Evolutionary conservation across 2,113 vertebrate genomes (phyloP).

Genomic region (Embiotoca jacksoni): DNA sequence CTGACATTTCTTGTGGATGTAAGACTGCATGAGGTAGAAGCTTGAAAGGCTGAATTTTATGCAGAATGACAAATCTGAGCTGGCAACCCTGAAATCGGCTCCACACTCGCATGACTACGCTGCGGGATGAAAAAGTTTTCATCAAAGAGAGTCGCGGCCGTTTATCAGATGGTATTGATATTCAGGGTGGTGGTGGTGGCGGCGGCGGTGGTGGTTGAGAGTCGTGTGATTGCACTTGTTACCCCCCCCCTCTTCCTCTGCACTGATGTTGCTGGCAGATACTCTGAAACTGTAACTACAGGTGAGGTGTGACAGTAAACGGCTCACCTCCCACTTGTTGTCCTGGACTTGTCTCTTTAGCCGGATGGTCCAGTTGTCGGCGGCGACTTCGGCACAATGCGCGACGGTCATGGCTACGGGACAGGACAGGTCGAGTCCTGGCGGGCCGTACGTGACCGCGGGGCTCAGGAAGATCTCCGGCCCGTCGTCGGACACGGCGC

Average conservation of each 20-base stretch:
- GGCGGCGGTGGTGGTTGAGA: not conserved
- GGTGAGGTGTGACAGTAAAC: not conserved
- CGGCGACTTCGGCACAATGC: slow-evolving; percentile 88
- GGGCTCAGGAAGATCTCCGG: slow-evolving; percentile 90
- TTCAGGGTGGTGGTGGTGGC: not conserved
- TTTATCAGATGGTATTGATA: slow-evolving; percentile 52
- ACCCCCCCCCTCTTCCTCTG: not conserved
- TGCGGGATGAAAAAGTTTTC: slow-evolving; percentile 46
- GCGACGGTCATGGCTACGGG: slow-evolving; percentile 92
- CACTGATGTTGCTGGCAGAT: not conserved
- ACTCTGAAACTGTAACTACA: not conserved
- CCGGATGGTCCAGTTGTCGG: slow-evolving; percentile 90
- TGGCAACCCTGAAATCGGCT: slow-evolving; percentile 68
- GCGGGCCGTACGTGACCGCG: slow-evolving; percentile 91
- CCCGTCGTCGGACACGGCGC: slow-evolving; percentile 87
- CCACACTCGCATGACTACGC: slow-evolving; percentile 51
- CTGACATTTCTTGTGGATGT: slow-evolving; percentile 49
- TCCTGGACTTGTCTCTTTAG: slow-evolving; percentile 88
- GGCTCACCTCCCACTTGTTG: slow-evolving; percentile 93
- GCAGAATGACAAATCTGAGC: slow-evolving; percentile 59
- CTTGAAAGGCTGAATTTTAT: slow-evolving; percentile 51
- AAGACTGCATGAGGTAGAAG: slow-evolving; percentile 46
- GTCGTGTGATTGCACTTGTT: slow-evolving; percentile 15
- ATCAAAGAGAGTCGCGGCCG: slow-evolving; percentile 46
- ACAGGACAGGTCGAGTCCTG: slow-evolving; percentile 86